Percentiles rank a stretch among this genome's conserved stretches.
phyloP scores from a whole-genome alignment of 2,113 vertebrate genomes.

The Xyliphius kryptos region DNA sequence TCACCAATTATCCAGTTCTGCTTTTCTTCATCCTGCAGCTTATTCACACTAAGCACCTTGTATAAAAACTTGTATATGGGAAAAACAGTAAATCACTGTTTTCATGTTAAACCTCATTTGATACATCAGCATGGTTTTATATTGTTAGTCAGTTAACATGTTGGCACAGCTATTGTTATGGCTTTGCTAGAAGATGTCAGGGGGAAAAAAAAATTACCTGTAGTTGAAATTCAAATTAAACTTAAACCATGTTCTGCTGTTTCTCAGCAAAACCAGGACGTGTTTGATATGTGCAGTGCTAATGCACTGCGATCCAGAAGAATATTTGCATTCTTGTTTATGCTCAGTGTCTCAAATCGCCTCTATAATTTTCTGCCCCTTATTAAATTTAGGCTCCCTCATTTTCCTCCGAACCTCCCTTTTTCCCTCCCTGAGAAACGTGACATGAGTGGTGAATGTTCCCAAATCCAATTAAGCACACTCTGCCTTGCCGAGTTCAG shows the following conservation, averaged over 20 bases:
- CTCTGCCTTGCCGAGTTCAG: constrained; percentile 55
- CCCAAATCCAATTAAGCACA: constrained; percentile 55
- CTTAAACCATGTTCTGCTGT: too few relatives aligned
- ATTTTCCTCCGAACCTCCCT: constrained; percentile 29
- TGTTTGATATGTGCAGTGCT: too few relatives aligned
- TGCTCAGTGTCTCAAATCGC: constrained; percentile 4
- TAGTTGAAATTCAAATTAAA: too few relatives aligned
- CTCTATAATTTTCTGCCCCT: not conserved
- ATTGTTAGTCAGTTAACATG: too few relatives aligned
- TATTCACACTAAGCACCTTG: not conserved
- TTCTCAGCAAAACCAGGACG: too few relatives aligned
- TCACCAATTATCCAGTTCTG: not conserved
- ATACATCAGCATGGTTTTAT: too few relatives aligned
- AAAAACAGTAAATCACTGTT: too few relatives aligned
- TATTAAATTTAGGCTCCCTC: not conserved
- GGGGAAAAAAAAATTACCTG: too few relatives aligned
- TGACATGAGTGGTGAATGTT: constrained; percentile 40
- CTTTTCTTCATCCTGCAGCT: not conserved
- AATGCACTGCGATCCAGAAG: constrained; percentile 21
- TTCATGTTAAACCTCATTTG: too few relatives aligned
- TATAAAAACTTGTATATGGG: too few relatives aligned
- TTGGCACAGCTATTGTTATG: too few relatives aligned
- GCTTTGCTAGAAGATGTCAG: too few relatives aligned
- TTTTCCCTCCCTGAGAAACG: constrained; percentile 41
- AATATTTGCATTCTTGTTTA: constrained; percentile 13